Evolutionary conservation across 2,888 invertebrate species (phyloP), one percentile per base, ranked within the genome.

Genomic region (Gortyna flavago): DNA sequence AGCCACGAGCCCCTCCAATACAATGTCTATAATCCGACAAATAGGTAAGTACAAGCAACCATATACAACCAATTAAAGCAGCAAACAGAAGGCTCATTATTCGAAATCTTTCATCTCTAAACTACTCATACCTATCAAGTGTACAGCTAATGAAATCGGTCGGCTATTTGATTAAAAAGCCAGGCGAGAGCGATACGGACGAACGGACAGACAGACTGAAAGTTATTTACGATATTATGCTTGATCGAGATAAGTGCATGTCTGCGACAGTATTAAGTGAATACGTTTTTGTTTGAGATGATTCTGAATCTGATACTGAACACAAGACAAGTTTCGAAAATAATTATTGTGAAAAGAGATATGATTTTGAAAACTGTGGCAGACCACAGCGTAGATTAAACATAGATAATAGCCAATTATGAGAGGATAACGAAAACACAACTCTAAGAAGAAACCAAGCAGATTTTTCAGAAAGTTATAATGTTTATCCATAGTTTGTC

Each of bases 191-290:
- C 89, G 89, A 75, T 85, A 89, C 90, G 89, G 88, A 81, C 87
- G 87, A 88, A 86, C 82, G 88, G 79, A 74, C 90, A 87, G 85
- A 80, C 81, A 77, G 71, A 75, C 80, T 72, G 90, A 92, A 90
- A 91, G 91, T 91, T 89, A 89, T 90, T 91, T 90, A 89, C 87
- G 84, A 84, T 82, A 90, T 89, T 85, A 89, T 85, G 83, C 85
- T 68, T 69, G 59, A 75, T 69, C 66, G 75, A 75, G 57, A 84
- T 74, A 80, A 77, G 48, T 76, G 70, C 65, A 83, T 64, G 79
- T 79, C 51, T 77, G 84, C 25, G 80, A 81, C 76, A 78, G 64
- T 51, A 73, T 77, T 35, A 44, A 75, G 62, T 72, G 75, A 59
- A 81, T 74, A 77, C 51, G 65, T 65, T 71, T 48, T 57, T 84